Percentiles rank a stretch among this genome's conserved stretches.
Conservation (phyloP, 2,888 invertebrate species). For the Cantharis flavilabris region DNA sequence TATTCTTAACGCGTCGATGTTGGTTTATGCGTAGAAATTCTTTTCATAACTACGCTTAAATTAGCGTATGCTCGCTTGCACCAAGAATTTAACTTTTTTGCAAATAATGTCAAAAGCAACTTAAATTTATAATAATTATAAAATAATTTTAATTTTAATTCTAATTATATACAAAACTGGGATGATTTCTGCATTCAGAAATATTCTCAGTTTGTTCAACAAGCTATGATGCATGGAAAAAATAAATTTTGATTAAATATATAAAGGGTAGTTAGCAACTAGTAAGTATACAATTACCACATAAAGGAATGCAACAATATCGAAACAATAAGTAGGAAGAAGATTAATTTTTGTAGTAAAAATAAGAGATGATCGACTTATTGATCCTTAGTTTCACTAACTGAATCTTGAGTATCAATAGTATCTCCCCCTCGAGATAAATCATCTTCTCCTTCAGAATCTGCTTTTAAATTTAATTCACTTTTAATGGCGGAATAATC, state of each 20-base stretch:
- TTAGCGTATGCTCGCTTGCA: not conserved
- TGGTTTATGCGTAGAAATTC: not conserved
- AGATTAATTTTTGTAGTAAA: not conserved
- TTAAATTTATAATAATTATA: not conserved
- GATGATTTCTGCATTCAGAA: not conserved
- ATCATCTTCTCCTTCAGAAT: constrained; percentile 1
- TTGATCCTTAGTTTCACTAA: not conserved
- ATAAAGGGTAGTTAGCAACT: not conserved
- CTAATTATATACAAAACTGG: not conserved
- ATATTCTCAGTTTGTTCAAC: not conserved
- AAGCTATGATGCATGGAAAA: not conserved
- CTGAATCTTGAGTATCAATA: not conserved
- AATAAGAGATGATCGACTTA: not conserved
- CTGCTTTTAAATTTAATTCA: constrained; percentile 42
- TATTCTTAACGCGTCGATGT: not conserved
- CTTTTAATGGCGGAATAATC: constrained; percentile 51
- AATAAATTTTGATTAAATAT: not conserved
- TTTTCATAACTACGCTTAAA: not conserved
- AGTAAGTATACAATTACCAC: not conserved
- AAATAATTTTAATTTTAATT: not conserved
- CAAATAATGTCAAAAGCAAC: not conserved
- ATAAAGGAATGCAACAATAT: not conserved
- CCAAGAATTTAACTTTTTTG: not conserved
- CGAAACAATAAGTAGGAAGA: not conserved
- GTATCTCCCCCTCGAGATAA: not conserved